Base-by-base conservation (phyloP, 2,888 invertebrate genomes). In the Ennomos erosarius region DNA sequence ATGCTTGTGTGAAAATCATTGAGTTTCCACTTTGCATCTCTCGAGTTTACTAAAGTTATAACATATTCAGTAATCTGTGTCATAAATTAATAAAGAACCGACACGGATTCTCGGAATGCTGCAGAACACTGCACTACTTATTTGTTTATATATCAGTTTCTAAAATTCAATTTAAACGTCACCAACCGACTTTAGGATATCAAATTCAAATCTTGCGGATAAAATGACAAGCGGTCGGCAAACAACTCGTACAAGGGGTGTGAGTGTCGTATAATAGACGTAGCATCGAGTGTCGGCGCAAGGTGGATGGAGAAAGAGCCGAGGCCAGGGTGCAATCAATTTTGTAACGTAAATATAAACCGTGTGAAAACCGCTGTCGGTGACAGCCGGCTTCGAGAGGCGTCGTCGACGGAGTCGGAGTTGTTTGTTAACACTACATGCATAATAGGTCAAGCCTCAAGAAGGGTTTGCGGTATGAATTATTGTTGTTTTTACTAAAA, bases 281-380 rank as follows among this genome's bases (percentile, higher is more conserved):
- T 46, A 47, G 64, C 67, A 51, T 44, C 44, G 59, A 64, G 50
- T 61, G 64, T 61, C 35, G 34, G 46, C 48, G 10, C 44, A 59
- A 53, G 47, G 12, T 51, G 51, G 49, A 47, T 51, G 51, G 49
- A 47, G 62, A 47, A 56, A 58, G 65, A 54, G 59, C 51, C 52
- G 54, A 26, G 44, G 38, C 34, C 37, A 33, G 44, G 58, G 75
- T 68, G 77, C 81, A 79, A 84, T 82, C 82, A 84, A 86, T 84
- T 85, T 81, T 70, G 68, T 77, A 82, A 62, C 79, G 83, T 82
- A 82, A 87, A 83, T 80, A 87, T 84, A 84, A 82, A 77, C 70
- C 78, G 80, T 84, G 84, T 58, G 86, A 85, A 75, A 66, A 47
- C 55, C 77, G 73, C 75, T 85, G 85, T 65, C 63, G 57, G 26